Evolutionary conservation across 1,140 invertebrate genomes (phyloP).

Genomic region (Latrodectus geometricus): DNA sequence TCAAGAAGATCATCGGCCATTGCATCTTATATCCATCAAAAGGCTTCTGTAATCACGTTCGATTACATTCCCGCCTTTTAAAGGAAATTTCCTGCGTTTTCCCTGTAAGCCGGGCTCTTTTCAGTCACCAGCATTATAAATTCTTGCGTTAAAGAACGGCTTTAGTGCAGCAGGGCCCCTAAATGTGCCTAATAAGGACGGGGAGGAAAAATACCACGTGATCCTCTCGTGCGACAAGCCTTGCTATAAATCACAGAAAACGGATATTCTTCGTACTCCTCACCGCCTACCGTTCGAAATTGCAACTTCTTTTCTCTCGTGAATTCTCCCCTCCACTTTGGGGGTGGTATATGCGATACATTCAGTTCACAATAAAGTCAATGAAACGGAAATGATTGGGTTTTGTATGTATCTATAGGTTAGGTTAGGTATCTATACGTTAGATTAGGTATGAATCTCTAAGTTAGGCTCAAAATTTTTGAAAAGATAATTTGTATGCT

Average conservation of each 20-base stretch:
- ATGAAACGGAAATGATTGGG: too few relatives aligned
- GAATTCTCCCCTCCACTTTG: not conserved
- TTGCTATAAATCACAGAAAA: conserved; percentile 35
- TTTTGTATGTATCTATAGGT: too few relatives aligned
- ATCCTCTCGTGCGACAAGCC: conserved; percentile 41
- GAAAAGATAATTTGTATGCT: too few relatives aligned
- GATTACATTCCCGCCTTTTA: conserved; percentile 2
- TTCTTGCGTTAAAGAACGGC: conserved; percentile 9
- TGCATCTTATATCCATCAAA: conserved; percentile 28
- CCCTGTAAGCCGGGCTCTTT: not conserved
- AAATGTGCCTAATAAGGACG: conserved; percentile 51
- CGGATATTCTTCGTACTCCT: conserved; percentile 28
- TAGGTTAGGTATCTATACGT: too few relatives aligned
- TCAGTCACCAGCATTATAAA: conserved; percentile 37
- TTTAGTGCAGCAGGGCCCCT: not conserved
- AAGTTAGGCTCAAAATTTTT: too few relatives aligned
- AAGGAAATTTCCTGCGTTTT: conserved; percentile 20
- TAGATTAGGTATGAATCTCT: too few relatives aligned
- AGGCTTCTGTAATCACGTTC: conserved; percentile 36
- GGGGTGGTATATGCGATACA: not conserved
- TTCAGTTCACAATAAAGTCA: too few relatives aligned
- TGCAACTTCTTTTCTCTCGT: conserved; percentile 16
- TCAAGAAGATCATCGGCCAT: not conserved
- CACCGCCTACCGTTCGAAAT: conserved; percentile 18
- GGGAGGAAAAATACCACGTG: conserved; percentile 30